Percentiles rank a stretch among this genome's conserved stretches.
Evolutionary conservation across 2,888 invertebrate species (phyloP).

Genomic region (Aphidoletes aphidimyza): DNA sequence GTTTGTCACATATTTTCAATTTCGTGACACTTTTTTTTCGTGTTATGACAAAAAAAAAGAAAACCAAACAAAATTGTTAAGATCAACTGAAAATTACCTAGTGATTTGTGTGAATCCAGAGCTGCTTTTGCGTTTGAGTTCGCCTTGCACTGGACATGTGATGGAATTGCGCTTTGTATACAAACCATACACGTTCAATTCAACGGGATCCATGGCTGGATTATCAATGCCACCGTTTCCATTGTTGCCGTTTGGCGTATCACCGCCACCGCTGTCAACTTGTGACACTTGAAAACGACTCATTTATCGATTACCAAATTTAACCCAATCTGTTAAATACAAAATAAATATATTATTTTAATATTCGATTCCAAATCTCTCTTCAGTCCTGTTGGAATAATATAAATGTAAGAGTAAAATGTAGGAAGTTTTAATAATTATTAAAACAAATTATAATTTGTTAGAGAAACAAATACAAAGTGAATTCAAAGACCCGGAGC

Average conservation of each 20-base stretch:
- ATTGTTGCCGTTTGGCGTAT: neutral
- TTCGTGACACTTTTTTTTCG: too few relatives aligned
- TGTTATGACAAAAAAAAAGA: too few relatives aligned
- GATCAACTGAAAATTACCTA: neutral
- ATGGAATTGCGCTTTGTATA: constrained; percentile 25
- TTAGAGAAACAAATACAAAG: too few relatives aligned
- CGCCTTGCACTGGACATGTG: neutral
- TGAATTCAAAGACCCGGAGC: too few relatives aligned
- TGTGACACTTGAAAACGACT: constrained; percentile 57
- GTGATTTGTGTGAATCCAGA: constrained; percentile 34
- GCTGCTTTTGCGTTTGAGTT: constrained; percentile 33
- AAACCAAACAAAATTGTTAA: neutral
- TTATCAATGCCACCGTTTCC: constrained; percentile 11
- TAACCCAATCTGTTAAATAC: neutral
- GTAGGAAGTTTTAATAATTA: too few relatives aligned
- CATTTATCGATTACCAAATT: constrained; percentile 54
- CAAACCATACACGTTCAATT: constrained; percentile 13
- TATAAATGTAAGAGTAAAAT: too few relatives aligned
- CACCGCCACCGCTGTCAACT: constrained; percentile 53
- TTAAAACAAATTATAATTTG: too few relatives aligned
- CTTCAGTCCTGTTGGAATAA: too few relatives aligned
- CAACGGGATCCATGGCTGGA: constrained; percentile 50
- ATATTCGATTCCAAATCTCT: neutral
- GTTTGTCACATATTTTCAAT: too few relatives aligned
- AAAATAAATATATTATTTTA: neutral